A percentile compares a stretch with the other conserved stretches of the same genome.
phyloP scores from a whole-genome alignment of 2,113 vertebrate species.

The Brienomyrus longianalis region DNA sequence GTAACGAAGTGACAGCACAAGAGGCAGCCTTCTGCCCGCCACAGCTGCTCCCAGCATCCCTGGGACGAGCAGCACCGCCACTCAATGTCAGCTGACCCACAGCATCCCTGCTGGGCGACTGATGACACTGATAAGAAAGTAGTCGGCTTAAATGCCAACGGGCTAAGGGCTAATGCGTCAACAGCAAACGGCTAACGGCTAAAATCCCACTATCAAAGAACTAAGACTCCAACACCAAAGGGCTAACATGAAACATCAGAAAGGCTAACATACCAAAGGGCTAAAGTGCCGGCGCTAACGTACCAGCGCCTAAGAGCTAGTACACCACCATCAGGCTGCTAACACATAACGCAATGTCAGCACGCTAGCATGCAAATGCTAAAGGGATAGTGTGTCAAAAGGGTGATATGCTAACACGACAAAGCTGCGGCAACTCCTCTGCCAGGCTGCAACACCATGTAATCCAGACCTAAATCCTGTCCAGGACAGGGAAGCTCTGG shows the following conservation, averaged over 20 bases:
- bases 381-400: background rate
- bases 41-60: background rate
- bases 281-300: background rate
- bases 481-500: background rate
- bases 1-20: background rate
- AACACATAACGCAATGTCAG: background rate
- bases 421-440: background rate
- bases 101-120: background rate
- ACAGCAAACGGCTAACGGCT: background rate
- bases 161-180: background rate
- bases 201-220: background rate
- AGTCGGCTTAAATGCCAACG: background rate
- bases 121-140: background rate
- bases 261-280: background rate
- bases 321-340: background rate
- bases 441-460: background rate
- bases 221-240: background rate
- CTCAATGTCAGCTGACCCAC: background rate
- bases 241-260: background rate
- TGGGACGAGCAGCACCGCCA: background rate
- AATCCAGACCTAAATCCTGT: background rate
- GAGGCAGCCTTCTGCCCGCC: background rate
- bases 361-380: background rate
- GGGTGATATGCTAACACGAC: background rate
- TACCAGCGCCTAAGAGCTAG: background rate